A percentile compares a stretch with the other conserved stretches of the same genome.
These are phyloP conservation scores for Onychomys arenicola DNA, from an alignment of 2,797 vertebrate genomes.

Conservation along the genomic window DNA sequence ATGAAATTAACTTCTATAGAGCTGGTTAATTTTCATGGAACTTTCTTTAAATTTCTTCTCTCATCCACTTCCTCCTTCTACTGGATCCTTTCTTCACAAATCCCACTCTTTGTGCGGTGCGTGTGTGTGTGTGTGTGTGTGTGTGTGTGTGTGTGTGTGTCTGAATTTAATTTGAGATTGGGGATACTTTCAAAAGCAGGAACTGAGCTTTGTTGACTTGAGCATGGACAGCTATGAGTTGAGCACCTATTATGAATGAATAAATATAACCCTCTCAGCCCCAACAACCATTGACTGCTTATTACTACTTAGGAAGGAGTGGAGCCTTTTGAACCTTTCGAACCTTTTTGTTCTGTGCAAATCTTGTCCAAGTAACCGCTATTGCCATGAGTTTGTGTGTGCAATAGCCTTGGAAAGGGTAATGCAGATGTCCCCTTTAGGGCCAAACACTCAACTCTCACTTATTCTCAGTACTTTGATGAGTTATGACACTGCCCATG, in stretches of 20 bases:
- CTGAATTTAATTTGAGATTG: background rate
- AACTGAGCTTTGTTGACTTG: too few relatives aligned
- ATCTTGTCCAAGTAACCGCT: background rate
- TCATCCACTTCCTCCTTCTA: too few relatives aligned
- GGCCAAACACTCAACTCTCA: background rate
- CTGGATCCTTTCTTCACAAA: background rate
- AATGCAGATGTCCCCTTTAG: too few relatives aligned
- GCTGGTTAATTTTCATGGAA: background rate
- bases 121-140: too few relatives aligned
- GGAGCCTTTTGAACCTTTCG: background rate
- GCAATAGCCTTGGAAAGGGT: background rate
- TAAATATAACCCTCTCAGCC: background rate
- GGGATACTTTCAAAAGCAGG: background rate
- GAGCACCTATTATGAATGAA: too few relatives aligned
- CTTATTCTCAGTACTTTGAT: background rate
- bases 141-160: background rate
- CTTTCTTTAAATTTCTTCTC: too few relatives aligned
- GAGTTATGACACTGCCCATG: background rate
- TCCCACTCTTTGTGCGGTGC: background rate
- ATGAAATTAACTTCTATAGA: background rate
- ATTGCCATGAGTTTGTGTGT: background rate
- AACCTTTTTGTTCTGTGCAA: background rate
- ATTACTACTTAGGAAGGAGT: background rate
- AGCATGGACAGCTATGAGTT: background rate
- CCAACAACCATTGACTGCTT: background rate